Evolutionary conservation across 2,113 vertebrate genomes (phyloP), one percentile per base, ranked within the genome.

Genomic region (Trematomus loennbergii): DNA sequence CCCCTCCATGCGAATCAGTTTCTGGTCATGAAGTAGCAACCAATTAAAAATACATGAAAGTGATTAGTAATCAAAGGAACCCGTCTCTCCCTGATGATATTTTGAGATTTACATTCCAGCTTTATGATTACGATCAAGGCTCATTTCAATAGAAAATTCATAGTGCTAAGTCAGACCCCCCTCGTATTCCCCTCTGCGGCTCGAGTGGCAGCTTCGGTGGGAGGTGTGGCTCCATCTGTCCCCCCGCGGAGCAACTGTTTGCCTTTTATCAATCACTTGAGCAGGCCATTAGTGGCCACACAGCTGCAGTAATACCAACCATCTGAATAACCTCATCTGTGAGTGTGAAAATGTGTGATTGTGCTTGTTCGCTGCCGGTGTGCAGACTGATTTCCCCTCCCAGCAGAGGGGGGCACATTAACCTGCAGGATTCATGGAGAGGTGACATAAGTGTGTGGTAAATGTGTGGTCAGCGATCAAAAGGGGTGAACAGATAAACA

Each of bases 211-310:
- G 88, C 81, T 85, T 84, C 76, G 77, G 83, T 84, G 82, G 83
- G 79, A 82, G 84, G 88, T 81, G 78, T 17, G 67, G 65, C 84
- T 86, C 90, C 93, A 92, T 90, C 92, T 91, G 91, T 86, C 79
- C 81, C 79, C 84, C 79, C 68, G 82, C 64, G 20, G 85, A 87
- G 79, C 81, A 83, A 92, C 87, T 82, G 91, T 90, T 92, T 89
- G 68, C 83, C 87, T 91, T 92, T 91, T 91, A 93, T 94, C 91
- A 91, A 93, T 94, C 90, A 93, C 84, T 87, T 84, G 78, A 92
- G 86, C 84, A 65, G 84, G 85, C 90, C 85, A 84, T 91, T 90
- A 92, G 85, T 55, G 85, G 74, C 83, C 86, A 78, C 81, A 74
- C 83, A 88, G 88, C 88, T 87, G 90, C 85, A 69, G 72, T 91